Conservation (phyloP, 2,888 invertebrate genomes). For the Andrena praecox region DNA sequence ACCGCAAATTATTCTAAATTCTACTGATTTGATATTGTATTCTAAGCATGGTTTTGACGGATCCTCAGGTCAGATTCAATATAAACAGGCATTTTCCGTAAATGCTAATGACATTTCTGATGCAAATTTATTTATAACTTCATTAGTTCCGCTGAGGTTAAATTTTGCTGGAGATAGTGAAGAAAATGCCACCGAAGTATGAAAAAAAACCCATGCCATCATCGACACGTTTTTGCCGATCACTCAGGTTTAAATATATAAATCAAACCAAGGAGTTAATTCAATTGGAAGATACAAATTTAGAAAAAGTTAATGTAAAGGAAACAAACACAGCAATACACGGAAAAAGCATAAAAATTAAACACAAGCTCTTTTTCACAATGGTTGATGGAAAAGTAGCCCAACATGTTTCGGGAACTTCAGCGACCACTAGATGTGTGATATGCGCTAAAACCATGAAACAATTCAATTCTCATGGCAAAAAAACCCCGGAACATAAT, state of each 20-base stretch:
- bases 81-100: background rate
- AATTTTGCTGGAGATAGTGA: background rate
- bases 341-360: constrained; percentile 1
- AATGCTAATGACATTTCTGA: background rate
- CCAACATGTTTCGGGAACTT: constrained; percentile 13
- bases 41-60: background rate
- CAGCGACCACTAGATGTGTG: constrained; percentile 13
- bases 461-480: background rate
- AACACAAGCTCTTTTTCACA: constrained; percentile 5
- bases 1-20: too few relatives aligned
- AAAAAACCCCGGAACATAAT: constrained; percentile 4
- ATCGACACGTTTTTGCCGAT: background rate
- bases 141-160: too few relatives aligned
- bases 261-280: background rate
- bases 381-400: constrained; percentile 14
- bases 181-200: background rate
- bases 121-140: too few relatives aligned
- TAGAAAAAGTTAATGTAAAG: background rate
- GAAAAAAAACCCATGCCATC: background rate
- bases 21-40: background rate
- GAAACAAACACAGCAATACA: background rate
- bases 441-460: constrained; percentile 7
- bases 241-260: constrained; percentile 4
- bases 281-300: background rate
- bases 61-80: background rate